Percentiles rank a stretch among this genome's conserved stretches.
Evolutionary conservation across 2,113 vertebrate species (phyloP).

Genomic region (Isurus oxyrinchus): DNA sequence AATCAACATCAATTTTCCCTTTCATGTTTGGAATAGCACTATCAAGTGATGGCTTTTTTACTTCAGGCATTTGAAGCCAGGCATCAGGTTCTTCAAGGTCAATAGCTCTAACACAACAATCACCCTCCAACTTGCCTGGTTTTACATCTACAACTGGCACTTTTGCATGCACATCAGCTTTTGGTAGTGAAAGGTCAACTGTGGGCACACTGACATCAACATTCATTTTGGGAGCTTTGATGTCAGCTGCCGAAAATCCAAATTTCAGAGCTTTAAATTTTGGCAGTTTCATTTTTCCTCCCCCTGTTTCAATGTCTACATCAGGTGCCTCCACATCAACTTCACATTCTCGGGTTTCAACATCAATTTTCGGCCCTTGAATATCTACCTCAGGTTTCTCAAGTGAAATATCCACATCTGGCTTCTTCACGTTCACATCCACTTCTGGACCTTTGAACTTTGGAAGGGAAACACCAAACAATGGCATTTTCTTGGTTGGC

Average conservation of each 20-base stretch:
- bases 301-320: accelerated
- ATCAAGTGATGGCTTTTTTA: no score
- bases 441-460: neutral
- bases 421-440: neutral
- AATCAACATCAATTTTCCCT: neutral
- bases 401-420: neutral
- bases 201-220: conserved; percentile 39
- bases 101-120: neutral
- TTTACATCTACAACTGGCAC: neutral
- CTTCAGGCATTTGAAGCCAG: conserved; percentile 35
- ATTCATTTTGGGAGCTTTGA: neutral
- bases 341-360: neutral
- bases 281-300: conserved; percentile 31
- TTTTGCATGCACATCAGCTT: neutral
- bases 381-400: neutral
- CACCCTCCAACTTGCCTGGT: neutral
- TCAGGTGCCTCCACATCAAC: neutral
- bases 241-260: neutral
- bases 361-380: conserved; percentile 36
- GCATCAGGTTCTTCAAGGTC: conserved; percentile 8
- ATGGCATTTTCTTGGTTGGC: conserved; percentile 40
- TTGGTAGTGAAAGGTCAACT: neutral
- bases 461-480: conserved; percentile 40
- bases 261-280: conserved; percentile 31
- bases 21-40: neutral